Conservation (phyloP, 2,888 invertebrate species). For the Caenorhabditis sp. region DNA sequence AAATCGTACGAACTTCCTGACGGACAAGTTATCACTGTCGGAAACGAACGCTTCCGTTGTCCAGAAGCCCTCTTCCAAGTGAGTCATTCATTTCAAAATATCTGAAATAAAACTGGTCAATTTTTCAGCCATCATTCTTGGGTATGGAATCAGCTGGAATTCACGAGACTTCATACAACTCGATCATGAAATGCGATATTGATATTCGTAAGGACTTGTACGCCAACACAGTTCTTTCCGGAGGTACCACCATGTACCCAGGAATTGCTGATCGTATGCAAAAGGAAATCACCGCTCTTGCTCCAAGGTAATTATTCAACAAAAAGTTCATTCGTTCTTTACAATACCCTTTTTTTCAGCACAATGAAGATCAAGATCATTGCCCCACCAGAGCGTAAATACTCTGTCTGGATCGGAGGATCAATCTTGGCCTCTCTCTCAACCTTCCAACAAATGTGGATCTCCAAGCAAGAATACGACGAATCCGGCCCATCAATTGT, state of each 20-base stretch:
- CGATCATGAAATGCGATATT: slow-evolving; percentile 91
- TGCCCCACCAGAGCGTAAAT: slow-evolving; percentile 85
- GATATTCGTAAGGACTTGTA: slow-evolving; percentile 90
- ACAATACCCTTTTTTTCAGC: slow-evolving; percentile 77
- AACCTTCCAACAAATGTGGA: slow-evolving; percentile 90
- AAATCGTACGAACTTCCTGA: slow-evolving; percentile 88
- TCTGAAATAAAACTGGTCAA: slow-evolving; percentile 73
- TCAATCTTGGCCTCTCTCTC: slow-evolving; percentile 90
- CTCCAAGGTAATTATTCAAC: slow-evolving; percentile 80
- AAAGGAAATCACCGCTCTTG: slow-evolving; percentile 78
- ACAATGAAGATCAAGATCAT: slow-evolving; percentile 76
- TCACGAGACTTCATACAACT: slow-evolving; percentile 83
- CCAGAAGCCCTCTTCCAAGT: slow-evolving; percentile 78
- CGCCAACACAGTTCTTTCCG: slow-evolving; percentile 75
- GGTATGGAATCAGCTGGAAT: slow-evolving; percentile 73
- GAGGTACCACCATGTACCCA: slow-evolving; percentile 85
- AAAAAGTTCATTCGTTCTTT: background rate
- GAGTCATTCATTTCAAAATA: slow-evolving; percentile 72
- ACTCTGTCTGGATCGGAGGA: slow-evolving; percentile 97
- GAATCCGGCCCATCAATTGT: slow-evolving; percentile 56
- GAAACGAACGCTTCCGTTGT: slow-evolving; percentile 82
- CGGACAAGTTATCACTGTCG: slow-evolving; percentile 78
- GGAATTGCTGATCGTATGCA: slow-evolving; percentile 97
- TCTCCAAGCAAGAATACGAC: slow-evolving; percentile 83
- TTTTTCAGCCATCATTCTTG: slow-evolving; percentile 80